A percentile compares a stretch with the other conserved stretches of the same genome.
phyloP scores from a whole-genome alignment of 2,888 invertebrate genomes.

The Latheticus oryzae region DNA sequence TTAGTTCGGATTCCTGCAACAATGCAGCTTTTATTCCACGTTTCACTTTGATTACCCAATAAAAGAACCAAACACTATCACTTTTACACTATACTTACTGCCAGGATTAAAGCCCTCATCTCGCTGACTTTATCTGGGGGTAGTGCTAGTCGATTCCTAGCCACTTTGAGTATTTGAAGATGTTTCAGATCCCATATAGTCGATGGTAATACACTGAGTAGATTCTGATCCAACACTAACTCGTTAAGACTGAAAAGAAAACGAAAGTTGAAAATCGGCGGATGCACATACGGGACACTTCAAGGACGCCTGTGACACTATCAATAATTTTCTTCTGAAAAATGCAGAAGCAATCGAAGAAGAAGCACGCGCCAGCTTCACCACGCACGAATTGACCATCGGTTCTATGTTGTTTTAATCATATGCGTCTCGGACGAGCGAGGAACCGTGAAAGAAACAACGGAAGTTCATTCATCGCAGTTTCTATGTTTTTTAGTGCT shows the following conservation, averaged over 20 bases:
- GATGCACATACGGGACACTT: constrained; percentile 64
- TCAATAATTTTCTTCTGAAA: constrained; percentile 43
- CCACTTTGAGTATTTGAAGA: constrained; percentile 72
- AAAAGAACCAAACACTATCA: too few species aligned
- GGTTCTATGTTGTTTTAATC: constrained; percentile 54
- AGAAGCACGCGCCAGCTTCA: constrained; percentile 42
- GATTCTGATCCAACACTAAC: constrained; percentile 79
- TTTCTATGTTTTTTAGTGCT: constrained; percentile 56
- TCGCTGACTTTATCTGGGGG: constrained; percentile 68
- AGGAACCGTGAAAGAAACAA: constrained; percentile 60
- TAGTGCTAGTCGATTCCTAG: constrained; percentile 68
- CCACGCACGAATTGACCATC: constrained; percentile 57
- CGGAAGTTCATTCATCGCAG: constrained; percentile 60
- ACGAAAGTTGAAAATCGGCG: constrained; percentile 55
- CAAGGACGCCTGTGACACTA: constrained; percentile 58
- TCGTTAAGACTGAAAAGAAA: constrained; percentile 74
- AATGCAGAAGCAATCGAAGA: constrained; percentile 13
- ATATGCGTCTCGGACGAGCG: constrained; percentile 58
- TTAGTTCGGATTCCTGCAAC: constrained; percentile 60
- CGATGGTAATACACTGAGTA: constrained; percentile 73
- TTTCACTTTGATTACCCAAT: too few species aligned
- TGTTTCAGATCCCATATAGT: constrained; percentile 71
- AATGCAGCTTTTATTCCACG: constrained; percentile 2
- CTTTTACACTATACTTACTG: constrained; percentile 67
- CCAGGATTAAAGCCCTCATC: constrained; percentile 70